Evolutionary conservation across 2,113 vertebrate genomes (phyloP).

Genomic region (Scophthalmus maximus): DNA sequence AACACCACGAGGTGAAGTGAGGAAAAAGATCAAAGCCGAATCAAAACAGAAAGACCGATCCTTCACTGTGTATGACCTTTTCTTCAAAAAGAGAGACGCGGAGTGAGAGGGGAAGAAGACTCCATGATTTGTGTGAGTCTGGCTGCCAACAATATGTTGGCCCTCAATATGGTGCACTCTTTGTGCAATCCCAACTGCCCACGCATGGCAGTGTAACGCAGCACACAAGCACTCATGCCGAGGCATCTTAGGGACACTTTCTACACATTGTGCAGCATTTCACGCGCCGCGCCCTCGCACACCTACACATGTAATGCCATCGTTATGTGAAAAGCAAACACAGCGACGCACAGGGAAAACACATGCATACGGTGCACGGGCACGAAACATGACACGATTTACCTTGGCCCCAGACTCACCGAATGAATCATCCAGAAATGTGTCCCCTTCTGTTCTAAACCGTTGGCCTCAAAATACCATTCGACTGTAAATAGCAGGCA

Average conservation of each 20-base stretch:
- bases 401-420: slow-evolving; percentile 61
- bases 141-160: slow-evolving; percentile 67
- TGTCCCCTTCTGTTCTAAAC: slow-evolving; percentile 62
- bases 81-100: slow-evolving; percentile 31
- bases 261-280: slow-evolving; percentile 45
- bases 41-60: slow-evolving; percentile 39
- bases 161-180: slow-evolving; percentile 61
- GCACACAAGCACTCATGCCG: slow-evolving; percentile 23
- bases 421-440: slow-evolving; percentile 61
- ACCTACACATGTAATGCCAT: slow-evolving; percentile 24
- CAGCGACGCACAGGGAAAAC: slow-evolving; percentile 11
- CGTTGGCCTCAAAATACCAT: slow-evolving; percentile 53
- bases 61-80: slow-evolving; percentile 57
- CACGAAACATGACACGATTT: slow-evolving; percentile 58
- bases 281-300: slow-evolving; percentile 26
- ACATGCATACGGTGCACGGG: neutral
- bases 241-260: slow-evolving; percentile 25
- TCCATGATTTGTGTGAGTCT: slow-evolving; percentile 37
- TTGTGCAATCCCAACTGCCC: slow-evolving; percentile 64
- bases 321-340: neutral
- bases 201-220: slow-evolving; percentile 33
- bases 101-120: slow-evolving; percentile 22
- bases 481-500: slow-evolving; percentile 38
- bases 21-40: slow-evolving; percentile 35
- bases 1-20: slow-evolving; percentile 38